Conservation (phyloP, 2,797 vertebrate species). For the Yasuhikotakia modesta region DNA sequence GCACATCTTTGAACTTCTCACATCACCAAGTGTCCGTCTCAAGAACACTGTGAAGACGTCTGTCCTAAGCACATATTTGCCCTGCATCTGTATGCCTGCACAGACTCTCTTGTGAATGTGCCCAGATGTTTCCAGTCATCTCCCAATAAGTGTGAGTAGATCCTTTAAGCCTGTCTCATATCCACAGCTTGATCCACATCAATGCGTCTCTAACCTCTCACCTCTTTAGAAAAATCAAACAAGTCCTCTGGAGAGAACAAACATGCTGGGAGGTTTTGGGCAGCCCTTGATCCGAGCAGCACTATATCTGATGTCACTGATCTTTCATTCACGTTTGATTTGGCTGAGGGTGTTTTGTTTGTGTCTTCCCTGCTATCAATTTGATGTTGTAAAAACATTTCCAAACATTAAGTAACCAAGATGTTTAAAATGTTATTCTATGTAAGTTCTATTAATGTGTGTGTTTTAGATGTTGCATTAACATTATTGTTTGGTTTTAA, state of each 20-base stretch:
- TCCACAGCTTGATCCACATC: slow-evolving; percentile 71
- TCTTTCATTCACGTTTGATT: slow-evolving; percentile 58
- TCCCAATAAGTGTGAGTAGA: slow-evolving; percentile 78
- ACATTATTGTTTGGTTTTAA: no score
- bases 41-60: slow-evolving; percentile 34
- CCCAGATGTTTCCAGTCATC: slow-evolving; percentile 80
- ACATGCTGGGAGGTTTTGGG: slow-evolving; percentile 50
- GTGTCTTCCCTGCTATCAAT: neutral
- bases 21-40: neutral
- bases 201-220: slow-evolving; percentile 69
- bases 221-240: slow-evolving; percentile 64
- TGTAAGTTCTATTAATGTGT: no score
- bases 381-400: no score
- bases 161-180: slow-evolving; percentile 70
- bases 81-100: slow-evolving; percentile 57
- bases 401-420: no score
- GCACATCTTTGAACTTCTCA: neutral
- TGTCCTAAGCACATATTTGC: slow-evolving; percentile 39
- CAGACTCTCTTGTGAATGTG: slow-evolving; percentile 69
- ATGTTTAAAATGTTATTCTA: no score
- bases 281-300: slow-evolving; percentile 57
- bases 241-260: slow-evolving; percentile 54
- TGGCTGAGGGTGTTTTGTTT: slow-evolving; percentile 54
- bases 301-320: slow-evolving; percentile 59
- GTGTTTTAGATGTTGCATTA: no score